Base-by-base conservation (phyloP, 2,113 vertebrate genomes). In the Chrysochloris asiatica region DNA sequence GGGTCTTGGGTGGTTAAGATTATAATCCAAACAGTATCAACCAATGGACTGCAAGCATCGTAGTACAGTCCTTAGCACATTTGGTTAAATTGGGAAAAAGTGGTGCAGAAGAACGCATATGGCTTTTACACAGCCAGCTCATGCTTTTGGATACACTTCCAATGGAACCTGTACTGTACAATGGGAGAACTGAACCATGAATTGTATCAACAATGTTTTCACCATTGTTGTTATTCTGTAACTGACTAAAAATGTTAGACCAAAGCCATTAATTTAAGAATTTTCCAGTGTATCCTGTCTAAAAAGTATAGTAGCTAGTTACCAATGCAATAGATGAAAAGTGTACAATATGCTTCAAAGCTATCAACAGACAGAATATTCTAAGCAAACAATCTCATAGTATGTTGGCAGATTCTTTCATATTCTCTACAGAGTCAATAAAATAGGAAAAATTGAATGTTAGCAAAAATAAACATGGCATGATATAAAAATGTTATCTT, bases 101-200 rank as follows among this genome's bases (percentile, higher is more conserved):
- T n/a, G n/a, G 99, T 99, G 98, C 99, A 99, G 98, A 99, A 98
- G 97, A 99, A 98, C 30, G 99, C 99, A 28, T 99, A 99, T 17
- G 99, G 99, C 93, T 99, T 99, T 87, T 99, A 99, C 97, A 98
- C 99, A 21, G 99, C 99, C 61, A 99, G 98, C 95, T 99, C 99
- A 1, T 99, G 99, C 93, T 99, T 99, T 98, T 99, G 99, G 99
- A 99, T 94, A 43, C 71, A 38, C 97, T 97, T 97, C 78, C 84
- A 99, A n/a, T n/a, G 99, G 99, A 96, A 99, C 98, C 96, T 99
- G 98, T 97, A 99, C 99, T 2, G 97, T 99, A 75, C 98, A 99
- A 97, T 99, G 99, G 99, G 99, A 99, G 97, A 99, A 99, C 95
- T 97, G 99, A 94, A 99, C 99, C 95, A 99, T 99, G 99, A 99